Conservation (phyloP, 1,140 invertebrate species). For the Drosophila repleta region DNA sequence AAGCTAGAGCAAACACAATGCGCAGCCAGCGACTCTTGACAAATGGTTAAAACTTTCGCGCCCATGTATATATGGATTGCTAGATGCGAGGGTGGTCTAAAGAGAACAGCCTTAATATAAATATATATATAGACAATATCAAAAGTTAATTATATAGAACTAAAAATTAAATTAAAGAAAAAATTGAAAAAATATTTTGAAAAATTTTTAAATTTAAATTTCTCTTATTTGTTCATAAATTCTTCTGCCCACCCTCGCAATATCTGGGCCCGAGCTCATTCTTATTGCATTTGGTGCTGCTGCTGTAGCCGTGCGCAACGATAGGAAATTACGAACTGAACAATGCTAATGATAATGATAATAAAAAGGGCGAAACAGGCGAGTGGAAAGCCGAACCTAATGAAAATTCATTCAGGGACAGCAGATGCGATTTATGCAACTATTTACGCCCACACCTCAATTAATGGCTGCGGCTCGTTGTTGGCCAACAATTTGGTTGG, state of each 20-base stretch:
- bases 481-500: neutral
- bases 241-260: no score
- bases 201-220: no score
- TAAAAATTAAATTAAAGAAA: no score
- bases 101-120: no score
- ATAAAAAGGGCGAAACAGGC: neutral
- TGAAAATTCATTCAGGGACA: neutral
- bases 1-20: constrained; percentile 25
- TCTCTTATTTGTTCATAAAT: no score
- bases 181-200: no score
- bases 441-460: neutral
- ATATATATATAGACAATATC: no score
- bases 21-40: constrained; percentile 28
- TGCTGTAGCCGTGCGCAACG: constrained; percentile 45
- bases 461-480: neutral
- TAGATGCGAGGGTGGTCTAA: no score
- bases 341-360: neutral
- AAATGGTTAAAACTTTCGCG: constrained; percentile 29
- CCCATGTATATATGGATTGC: no score
- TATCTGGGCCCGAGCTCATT: neutral
- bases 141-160: no score
- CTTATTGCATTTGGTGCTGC: constrained; percentile 16
- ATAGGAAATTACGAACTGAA: constrained; percentile 31
- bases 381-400: neutral
- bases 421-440: neutral